Evolutionary conservation across 2,113 vertebrate genomes (phyloP).

Genomic region (Megaceryle maxima): DNA sequence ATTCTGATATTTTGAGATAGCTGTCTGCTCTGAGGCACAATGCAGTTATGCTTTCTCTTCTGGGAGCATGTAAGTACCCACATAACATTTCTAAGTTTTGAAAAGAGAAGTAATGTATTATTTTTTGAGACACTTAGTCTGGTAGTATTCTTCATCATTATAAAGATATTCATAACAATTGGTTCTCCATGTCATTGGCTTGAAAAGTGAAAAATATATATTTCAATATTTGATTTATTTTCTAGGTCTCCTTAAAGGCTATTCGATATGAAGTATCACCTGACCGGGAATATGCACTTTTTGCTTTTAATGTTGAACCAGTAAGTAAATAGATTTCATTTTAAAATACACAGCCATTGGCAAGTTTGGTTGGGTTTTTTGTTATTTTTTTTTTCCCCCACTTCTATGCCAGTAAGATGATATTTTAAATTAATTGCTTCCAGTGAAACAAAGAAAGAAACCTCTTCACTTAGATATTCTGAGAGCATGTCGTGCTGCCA

Average conservation of each 20-base stretch:
- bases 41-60: neutral
- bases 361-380: neutral
- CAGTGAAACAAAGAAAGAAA: neutral
- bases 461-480: neutral
- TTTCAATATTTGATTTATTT: neutral
- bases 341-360: neutral
- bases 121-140: neutral
- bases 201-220: neutral
- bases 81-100: neutral
- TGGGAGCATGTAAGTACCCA: neutral
- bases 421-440: neutral
- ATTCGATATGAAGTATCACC: slow-evolving; percentile 93
- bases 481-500: slow-evolving; percentile 56
- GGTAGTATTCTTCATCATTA: neutral
- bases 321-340: slow-evolving; percentile 77
- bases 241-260: slow-evolving; percentile 90
- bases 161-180: neutral
- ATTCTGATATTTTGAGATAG: neutral
- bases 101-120: neutral
- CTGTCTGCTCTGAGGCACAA: neutral
- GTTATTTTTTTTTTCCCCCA: neutral
- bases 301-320: slow-evolving; percentile 89
- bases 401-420: neutral
- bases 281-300: slow-evolving; percentile 90
- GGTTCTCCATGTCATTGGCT: neutral